Base-by-base conservation (phyloP, 1,140 invertebrate genomes). In the Dolichoris vasculosae region DNA sequence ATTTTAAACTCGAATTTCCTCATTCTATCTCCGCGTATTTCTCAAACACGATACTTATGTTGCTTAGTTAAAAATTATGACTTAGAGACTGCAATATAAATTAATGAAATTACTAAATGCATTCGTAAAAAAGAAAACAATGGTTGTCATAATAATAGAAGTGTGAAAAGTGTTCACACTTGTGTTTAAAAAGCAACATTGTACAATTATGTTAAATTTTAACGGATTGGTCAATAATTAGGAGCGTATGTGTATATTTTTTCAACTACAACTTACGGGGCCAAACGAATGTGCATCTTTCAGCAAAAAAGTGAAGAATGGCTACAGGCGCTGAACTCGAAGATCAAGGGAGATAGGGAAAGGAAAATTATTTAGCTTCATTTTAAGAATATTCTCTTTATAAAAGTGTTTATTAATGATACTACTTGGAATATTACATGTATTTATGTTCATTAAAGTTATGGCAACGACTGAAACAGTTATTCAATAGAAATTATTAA, bases 121-220 rank as follows among this genome's bases (percentile, higher is more conserved):
- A 8, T 26, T 11, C 26, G 69, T 13, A 17, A n/a, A 51, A 43
- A 43, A 26, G n/a, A 67, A 78, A n/a, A 78, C 82, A 78, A 84
- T 77, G 82, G 75, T 0, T 30, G 43, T 69, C 17, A 59, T 71
- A 71, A 71, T 77, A 67, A 64, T 51, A 38, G 55, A 15, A 43
- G 63, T 71, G 75, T 38, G 73, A 78, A 78, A 40, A 40, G 38
- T n/a, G 59, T 59, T 67, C 48, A 63, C 73, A 78, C 83, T 77
- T 63, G 75, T 17, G 46, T 30, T 15, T 67, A 11, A 32, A 17
- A 51, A 59, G 26, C n/a, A 11, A 51, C 15, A 69, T 4, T 8
- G 8, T 48, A 46, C 69, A 78, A 89, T 88, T 88, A 88, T 67
- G 87, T 77, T 48, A 46, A 46, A 76, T 75, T 59, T 82, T 59